phyloP scores from a whole-genome alignment of 1,140 invertebrate genomes.

The Panagrolaimus sp. region DNA sequence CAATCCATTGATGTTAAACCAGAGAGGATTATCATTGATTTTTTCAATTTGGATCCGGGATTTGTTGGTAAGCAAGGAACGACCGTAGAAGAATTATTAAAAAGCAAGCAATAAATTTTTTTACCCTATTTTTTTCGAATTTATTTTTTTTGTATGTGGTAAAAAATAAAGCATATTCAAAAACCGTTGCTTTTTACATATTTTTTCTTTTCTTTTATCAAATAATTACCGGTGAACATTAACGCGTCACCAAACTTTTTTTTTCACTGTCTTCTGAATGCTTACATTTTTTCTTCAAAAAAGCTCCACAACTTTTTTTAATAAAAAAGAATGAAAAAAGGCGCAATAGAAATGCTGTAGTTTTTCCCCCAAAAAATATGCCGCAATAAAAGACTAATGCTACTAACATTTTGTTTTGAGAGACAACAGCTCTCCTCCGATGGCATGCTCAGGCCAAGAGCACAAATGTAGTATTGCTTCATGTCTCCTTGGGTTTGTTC shows the following conservation, averaged over 20 bases:
- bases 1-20: conserved; percentile 8
- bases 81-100: background rate
- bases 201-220: background rate
- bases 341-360: no score
- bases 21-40: conserved; percentile 7
- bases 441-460: no score
- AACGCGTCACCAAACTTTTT: background rate
- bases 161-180: background rate
- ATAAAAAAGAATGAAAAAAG: no score
- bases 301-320: no score
- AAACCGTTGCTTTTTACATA: background rate
- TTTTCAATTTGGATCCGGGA: background rate
- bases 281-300: no score
- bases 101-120: background rate
- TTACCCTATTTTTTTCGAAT: background rate
- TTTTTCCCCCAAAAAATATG: no score
- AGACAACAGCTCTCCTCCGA: no score
- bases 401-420: no score
- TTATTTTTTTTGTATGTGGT: background rate
- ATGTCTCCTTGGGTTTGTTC: no score
- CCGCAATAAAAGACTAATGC: no score
- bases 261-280: no score
- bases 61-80: conserved; percentile 5
- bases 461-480: no score
- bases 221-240: background rate